These are phyloP conservation scores for Heliconius congener DNA, from an alignment of 1,140 invertebrate genomes.

Conservation along the genomic window DNA sequence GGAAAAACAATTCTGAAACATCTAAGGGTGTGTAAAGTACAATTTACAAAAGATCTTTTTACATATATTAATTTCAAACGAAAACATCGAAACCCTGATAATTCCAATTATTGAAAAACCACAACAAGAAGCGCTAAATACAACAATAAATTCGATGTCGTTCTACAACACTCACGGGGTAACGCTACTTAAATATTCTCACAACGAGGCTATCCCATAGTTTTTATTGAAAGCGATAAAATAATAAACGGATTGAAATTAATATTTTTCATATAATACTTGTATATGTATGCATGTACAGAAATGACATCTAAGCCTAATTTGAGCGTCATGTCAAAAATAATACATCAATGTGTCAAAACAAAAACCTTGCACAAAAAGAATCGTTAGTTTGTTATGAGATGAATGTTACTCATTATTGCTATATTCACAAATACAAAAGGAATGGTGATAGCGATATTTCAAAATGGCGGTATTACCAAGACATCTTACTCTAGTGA, in stretches of 20 bases:
- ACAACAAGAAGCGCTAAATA: conserved; percentile 74
- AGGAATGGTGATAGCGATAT: neutral
- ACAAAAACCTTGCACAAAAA: conserved; percentile 12
- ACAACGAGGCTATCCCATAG: conserved; percentile 1
- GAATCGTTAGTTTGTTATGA: conserved; percentile 8
- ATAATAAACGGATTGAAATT: neutral
- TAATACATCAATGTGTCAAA: neutral
- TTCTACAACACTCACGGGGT: conserved; percentile 64
- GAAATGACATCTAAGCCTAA: conserved; percentile 48
- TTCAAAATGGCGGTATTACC: conserved; percentile 1
- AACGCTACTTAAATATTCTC: conserved; percentile 44
- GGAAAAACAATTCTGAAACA: conserved; percentile 51
- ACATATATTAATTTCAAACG: conserved; percentile 65
- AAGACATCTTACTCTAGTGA: conserved; percentile 12
- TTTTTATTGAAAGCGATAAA: conserved; percentile 28
- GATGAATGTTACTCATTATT: neutral
- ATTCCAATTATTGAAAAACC: conserved; percentile 75
- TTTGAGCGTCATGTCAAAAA: conserved; percentile 67
- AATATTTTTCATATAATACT: neutral
- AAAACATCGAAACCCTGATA: conserved; percentile 77
- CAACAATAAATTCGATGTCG: conserved; percentile 79
- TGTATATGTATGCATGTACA: neutral
- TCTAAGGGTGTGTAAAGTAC: conserved; percentile 50
- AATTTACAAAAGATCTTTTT: conserved; percentile 56
- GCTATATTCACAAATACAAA: conserved; percentile 7